Conservation (phyloP, 2,888 invertebrate genomes). For the Aporophyla lueneburgensis region DNA sequence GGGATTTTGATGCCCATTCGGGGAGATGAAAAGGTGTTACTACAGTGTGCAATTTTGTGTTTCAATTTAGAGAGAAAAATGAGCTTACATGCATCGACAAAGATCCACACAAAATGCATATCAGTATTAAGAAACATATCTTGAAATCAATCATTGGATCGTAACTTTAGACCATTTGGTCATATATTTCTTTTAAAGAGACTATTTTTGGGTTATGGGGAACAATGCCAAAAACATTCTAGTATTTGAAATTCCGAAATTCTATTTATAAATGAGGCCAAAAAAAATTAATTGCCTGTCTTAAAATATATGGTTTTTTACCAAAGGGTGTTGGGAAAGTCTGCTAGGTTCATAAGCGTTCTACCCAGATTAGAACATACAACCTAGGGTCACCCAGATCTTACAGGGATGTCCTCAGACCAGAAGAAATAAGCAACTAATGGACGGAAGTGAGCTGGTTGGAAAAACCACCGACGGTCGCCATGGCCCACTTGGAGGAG, state of each 20-base stretch:
- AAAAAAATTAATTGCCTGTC: no score
- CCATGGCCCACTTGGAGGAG: no score
- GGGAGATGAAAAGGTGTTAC: conserved; percentile 47
- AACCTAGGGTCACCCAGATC: no score
- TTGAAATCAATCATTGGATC: conserved; percentile 29
- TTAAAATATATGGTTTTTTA: no score
- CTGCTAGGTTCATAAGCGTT: no score
- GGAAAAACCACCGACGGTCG: no score
- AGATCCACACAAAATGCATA: conserved; percentile 60
- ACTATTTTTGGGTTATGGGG: not conserved
- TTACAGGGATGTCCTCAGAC: no score
- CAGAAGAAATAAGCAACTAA: no score
- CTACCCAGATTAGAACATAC: no score
- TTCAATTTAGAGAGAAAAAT: conserved; percentile 42
- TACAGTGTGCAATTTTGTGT: conserved; percentile 80
- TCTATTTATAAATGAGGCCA: no score
- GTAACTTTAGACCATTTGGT: not conserved
- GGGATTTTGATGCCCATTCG: not conserved
- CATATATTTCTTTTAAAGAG: no score
- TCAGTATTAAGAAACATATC: conserved; percentile 66
- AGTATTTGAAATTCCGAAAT: not conserved
- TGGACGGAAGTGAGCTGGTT: no score
- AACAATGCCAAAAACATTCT: conserved; percentile 1
- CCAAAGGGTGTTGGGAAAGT: conserved; percentile 1
- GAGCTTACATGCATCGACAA: conserved; percentile 42